Percentiles rank a stretch among this genome's conserved stretches.
These are phyloP conservation scores for Theristicus caerulescens DNA, from an alignment of 2,113 vertebrate genomes.

Conservation along the genomic window DNA sequence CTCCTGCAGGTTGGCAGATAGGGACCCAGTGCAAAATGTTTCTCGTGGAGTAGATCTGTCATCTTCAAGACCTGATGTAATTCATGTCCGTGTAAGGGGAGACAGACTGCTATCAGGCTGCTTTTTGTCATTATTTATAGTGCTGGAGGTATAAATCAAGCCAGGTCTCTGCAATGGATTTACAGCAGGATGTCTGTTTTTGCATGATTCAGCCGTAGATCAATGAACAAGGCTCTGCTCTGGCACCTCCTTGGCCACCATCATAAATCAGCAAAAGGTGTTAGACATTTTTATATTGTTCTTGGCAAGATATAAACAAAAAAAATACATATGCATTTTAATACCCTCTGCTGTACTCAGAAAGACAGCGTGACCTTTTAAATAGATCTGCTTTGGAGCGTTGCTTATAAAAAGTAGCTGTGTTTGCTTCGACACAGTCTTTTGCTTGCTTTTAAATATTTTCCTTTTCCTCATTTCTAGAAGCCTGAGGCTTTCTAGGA, in stretches of 20 bases:
- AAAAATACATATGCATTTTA: neutral
- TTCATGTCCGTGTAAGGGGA: neutral
- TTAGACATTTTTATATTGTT: slow-evolving; percentile 39
- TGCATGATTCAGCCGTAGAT: slow-evolving; percentile 28
- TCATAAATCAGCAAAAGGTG: slow-evolving; percentile 33
- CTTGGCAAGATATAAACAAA: slow-evolving; percentile 31
- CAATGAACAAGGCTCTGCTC: slow-evolving; percentile 41
- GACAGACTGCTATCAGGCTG: slow-evolving; percentile 19
- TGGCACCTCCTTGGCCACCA: slow-evolving; percentile 22
- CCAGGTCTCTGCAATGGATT: slow-evolving; percentile 26
- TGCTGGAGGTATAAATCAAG: slow-evolving; percentile 32
- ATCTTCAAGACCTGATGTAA: slow-evolving; percentile 24
- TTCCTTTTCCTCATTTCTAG: neutral
- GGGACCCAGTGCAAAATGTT: neutral
- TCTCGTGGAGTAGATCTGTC: neutral
- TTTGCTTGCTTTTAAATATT: slow-evolving; percentile 9
- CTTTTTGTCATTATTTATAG: slow-evolving; percentile 43
- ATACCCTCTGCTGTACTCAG: neutral
- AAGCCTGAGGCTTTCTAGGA: neutral
- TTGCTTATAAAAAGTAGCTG: neutral
- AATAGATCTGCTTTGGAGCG: neutral
- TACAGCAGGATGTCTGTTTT: slow-evolving; percentile 45
- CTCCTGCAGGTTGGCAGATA: neutral
- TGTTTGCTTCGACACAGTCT: neutral
- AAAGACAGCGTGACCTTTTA: neutral